Conservation (phyloP, 2,113 vertebrate genomes). For the Corythaixoides concolor region DNA sequence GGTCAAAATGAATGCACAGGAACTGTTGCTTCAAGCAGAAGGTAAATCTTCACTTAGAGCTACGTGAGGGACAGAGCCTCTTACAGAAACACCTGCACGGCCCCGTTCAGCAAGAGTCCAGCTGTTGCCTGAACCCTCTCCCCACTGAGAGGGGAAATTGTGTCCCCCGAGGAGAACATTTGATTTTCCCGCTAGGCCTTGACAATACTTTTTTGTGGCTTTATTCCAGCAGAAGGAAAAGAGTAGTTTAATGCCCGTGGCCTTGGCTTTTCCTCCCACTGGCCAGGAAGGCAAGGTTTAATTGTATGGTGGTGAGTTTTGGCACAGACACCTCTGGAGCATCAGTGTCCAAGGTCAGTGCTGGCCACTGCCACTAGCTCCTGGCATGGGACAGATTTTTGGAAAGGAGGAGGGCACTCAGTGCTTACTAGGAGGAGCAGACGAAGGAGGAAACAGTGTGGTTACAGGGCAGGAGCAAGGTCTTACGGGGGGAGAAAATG, state of each 20-base stretch:
- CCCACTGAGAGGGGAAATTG: background rate
- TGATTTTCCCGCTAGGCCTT: conserved; percentile 34
- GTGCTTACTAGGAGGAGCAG: background rate
- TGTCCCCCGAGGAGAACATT: background rate
- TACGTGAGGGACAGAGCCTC: background rate
- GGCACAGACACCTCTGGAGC: background rate
- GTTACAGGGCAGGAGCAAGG: background rate
- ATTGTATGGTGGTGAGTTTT: background rate
- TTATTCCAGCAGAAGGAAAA: background rate
- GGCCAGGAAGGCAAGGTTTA: background rate
- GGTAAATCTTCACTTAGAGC: conserved; percentile 48
- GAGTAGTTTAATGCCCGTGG: background rate
- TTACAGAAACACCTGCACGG: conserved; percentile 20
- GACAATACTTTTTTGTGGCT: background rate
- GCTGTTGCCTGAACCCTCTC: background rate
- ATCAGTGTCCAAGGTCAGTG: background rate
- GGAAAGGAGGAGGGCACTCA: background rate
- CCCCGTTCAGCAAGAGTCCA: background rate
- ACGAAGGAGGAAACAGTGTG: background rate
- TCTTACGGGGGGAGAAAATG: accelerated
- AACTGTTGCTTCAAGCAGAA: conserved; percentile 61
- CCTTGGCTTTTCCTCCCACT: background rate
- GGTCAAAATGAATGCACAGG: conserved; percentile 57
- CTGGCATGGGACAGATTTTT: background rate
- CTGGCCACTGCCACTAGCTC: background rate